Evolutionary conservation across 2,797 vertebrate species (phyloP), one percentile per base, ranked within the genome.

Genomic region (Chiroxiphia lanceolata): DNA sequence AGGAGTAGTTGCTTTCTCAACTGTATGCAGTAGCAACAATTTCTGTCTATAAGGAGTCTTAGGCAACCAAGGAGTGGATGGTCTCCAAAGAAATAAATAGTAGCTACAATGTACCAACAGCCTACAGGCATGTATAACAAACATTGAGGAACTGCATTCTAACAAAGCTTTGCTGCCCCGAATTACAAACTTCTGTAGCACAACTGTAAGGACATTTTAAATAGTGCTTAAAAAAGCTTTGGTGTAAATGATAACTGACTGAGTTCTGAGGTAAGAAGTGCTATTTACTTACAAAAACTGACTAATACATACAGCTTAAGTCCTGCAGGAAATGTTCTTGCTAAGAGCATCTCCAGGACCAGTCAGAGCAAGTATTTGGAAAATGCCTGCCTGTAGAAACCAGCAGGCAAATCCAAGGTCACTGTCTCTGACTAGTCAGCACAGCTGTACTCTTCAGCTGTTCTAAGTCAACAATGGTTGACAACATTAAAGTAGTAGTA

Each of bases 121-220:
- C 50, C 65, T 0, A 50, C 2, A 15, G 38, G 7, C 38, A 42
- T 1, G 5, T 31, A 2, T 6, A 36, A 38, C 22, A 64, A 57
- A 25, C 38, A 15, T n/a, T 67, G n/a, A 59, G 11, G 47, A 89
- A 42, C 27, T 51, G 38, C 44, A 50, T 70, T 87, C 54, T 54
- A 87, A 67, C 47, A 79, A 82, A n/a, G 68, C 36, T 80, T 44
- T 86, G 26, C 34, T 94, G 53, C 75, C 23, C 60, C 72, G 50
- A 77, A 45, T 38, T 31, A 82, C n/a, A 83, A 74, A 21, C n/a
- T 59, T 29, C 4, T 0, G 0, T 10, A 57, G 61, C 45, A 74
- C 13, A 64, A 34, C 47, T 34, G 4, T n/a, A 83, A 59, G 36
- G 45, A 36, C 26, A 42, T 38, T 64, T 83, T 34, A 78, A 90